Evolutionary conservation across 37 sponge, comb jelly and placozoan genomes (phyloP), one percentile per base, ranked within the genome.

Genomic region (Spongilla lacustris): DNA sequence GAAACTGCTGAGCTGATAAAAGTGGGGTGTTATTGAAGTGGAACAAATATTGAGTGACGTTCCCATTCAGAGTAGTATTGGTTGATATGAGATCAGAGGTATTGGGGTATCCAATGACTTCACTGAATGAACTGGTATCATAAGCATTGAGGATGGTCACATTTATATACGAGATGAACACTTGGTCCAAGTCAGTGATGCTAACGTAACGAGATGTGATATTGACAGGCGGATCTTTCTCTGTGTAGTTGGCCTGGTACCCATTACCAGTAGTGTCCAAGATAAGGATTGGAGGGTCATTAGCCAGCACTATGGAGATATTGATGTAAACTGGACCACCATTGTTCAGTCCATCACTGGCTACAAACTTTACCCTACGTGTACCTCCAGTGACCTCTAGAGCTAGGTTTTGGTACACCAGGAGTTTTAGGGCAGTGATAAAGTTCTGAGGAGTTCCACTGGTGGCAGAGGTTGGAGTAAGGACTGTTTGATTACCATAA

Each of bases 271-370:
- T 22, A 22, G 73, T 38, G 68, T 89, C 88, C 4, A 95, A 84
- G 69, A 92, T 93, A 31, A 95, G 75, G 0, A 29, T 12, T 19
- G 96, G 96, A 36, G 58, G 48, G 87, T 95, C 95, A 73, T 95
- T 95, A 2, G 79, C 78, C 23, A 80, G 8, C 0, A 75, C 17
- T 22, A 95, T 67, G 0, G 23, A 50, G 0, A 95, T 49, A n/a
- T 29, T 11, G 27, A 68, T 71, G 66, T 69, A 73, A 0, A 58
- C 86, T 23, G 87, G 81, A 21, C 36, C n/a, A 82, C 89, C 83
- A 21, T 22, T 27, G 35, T 25, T 41, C 8, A 78, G 2, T 27
- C 95, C 95, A 81, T 94, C 95, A 86, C 66, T 80, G 12, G 78
- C 95, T 10, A 75, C 32, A 22, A 91, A 77, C 31, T 73, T 6